phyloP scores from a whole-genome alignment of 2,888 invertebrate species.

The Euplexia lucipara region DNA sequence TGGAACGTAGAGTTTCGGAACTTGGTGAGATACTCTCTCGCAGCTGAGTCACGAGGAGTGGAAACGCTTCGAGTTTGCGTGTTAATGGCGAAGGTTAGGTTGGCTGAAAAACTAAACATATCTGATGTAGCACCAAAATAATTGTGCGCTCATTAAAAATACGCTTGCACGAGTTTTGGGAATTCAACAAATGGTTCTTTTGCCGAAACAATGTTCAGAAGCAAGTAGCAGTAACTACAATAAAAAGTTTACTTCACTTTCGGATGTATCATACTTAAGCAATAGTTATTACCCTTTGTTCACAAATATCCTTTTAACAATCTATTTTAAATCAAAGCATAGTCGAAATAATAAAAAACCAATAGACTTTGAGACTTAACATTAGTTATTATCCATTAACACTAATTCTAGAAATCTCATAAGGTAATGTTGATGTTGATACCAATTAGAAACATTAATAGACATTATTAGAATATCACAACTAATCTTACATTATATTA shows the following conservation, averaged over 20 bases:
- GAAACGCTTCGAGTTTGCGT: slow-evolving; percentile 56
- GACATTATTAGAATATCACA: neutral
- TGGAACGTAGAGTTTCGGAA: slow-evolving; percentile 45
- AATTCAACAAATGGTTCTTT: slow-evolving; percentile 20
- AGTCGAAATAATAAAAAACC: neutral
- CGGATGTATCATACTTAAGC: neutral
- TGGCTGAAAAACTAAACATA: slow-evolving; percentile 60
- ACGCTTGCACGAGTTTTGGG: slow-evolving; percentile 29
- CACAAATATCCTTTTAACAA: slow-evolving; percentile 5
- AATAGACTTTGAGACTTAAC: neutral
- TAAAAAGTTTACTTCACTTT: slow-evolving; percentile 2
- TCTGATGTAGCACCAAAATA: slow-evolving; percentile 47
- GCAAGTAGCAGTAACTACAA: too few relatives aligned
- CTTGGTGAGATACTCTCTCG: slow-evolving; percentile 37
- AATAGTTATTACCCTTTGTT: neutral
- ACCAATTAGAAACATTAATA: neutral
- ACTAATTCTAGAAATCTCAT: slow-evolving; percentile 7
- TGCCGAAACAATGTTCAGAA: neutral
- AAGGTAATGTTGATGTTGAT: too few relatives aligned
- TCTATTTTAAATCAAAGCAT: neutral
- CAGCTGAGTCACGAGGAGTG: slow-evolving; percentile 37
- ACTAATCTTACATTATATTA: neutral
- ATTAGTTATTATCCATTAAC: slow-evolving; percentile 27
- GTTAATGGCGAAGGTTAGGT: slow-evolving; percentile 51
- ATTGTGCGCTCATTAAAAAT: slow-evolving; percentile 57